Base-by-base conservation (phyloP, 2,888 invertebrate species). In the Vandiemenella viatica region DNA sequence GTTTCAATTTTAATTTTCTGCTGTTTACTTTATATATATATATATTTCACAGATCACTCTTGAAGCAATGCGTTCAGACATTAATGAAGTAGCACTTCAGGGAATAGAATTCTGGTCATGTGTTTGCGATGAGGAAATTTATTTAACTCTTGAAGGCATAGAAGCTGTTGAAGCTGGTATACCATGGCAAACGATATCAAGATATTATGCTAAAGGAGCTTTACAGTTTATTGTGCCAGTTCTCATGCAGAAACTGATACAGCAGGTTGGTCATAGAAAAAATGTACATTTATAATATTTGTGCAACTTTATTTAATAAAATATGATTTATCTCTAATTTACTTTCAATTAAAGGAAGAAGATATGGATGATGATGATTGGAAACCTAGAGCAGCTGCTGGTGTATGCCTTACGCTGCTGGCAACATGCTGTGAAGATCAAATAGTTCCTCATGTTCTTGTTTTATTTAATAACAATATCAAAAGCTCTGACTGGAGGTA, bases 21-120 rank as follows among this genome's bases (percentile, higher is more conserved):
- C n/a, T n/a, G n/a, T n/a, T n/a, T n/a, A n/a, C n/a, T n/a, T n/a
- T n/a, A n/a, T n/a, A n/a, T n/a, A n/a, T n/a, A n/a, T n/a, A n/a
- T n/a, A n/a, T 53, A 56, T n/a, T n/a, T n/a, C 62, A 22, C 58
- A 79, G 77, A 97, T 98, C 50, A 96, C 98, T 7, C 71, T 98
- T 63, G 92, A 95, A 68, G 96, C 98, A 8, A 99, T 99, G 93
- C 93, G 92, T 65, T 90, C 90, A 16, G 91, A 92, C 55, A 79
- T 87, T 56, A 95, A 97, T 69, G 95, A 96, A 58, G 86, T 99
- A 47, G 85, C 93, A 16, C 75, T 97, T 49, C 97, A 97, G 73
- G 98, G 98, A 57, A 97, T 99, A 65, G 98, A 99, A 68, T 99
- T 99, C 71, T 99, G 99, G 98, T 97, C 96, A 4, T 97, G 95